A percentile compares a stretch with the other conserved stretches of the same genome.
phyloP scores from a whole-genome alignment of 92 coral and sea anemone genomes.

The Palythoa grandiflora region DNA sequence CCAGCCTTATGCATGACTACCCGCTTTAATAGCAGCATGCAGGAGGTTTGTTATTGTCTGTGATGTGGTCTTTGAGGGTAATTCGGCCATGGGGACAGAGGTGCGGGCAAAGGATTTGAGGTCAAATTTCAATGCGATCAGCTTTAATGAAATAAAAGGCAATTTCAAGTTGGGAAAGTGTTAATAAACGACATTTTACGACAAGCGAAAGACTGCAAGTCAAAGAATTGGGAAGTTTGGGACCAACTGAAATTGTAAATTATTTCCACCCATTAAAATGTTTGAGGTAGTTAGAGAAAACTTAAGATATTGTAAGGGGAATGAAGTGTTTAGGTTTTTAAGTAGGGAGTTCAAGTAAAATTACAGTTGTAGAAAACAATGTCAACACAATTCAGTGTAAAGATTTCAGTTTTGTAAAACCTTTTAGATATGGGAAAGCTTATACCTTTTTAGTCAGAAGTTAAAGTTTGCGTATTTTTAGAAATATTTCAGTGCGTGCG shows the following conservation, averaged over 20 bases:
- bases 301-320: too few relatives aligned
- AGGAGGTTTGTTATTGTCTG: not conserved
- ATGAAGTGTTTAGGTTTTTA: too few relatives aligned
- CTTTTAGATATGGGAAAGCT: too few relatives aligned
- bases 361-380: too few relatives aligned
- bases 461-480: too few relatives aligned
- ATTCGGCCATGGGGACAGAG: not conserved
- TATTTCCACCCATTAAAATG: not conserved
- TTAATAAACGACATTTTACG: not conserved
- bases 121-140: too few relatives aligned
- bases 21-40: not conserved
- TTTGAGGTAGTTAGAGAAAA: not conserved
- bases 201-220: not conserved
- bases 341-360: too few relatives aligned
- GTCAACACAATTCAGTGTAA: too few relatives aligned
- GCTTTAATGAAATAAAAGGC: too few relatives aligned
- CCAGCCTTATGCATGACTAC: conserved; percentile 13
- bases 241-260: not conserved
- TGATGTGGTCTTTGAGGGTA: not conserved
- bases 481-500: too few relatives aligned
- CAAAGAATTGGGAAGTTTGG: not conserved
- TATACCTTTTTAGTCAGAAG: too few relatives aligned
- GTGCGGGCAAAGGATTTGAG: not conserved
- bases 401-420: too few relatives aligned
- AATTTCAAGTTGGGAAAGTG: not conserved